Evolutionary conservation across 2,797 vertebrate species (phyloP).

Genomic region (Rhinophrynus dorsalis): DNA sequence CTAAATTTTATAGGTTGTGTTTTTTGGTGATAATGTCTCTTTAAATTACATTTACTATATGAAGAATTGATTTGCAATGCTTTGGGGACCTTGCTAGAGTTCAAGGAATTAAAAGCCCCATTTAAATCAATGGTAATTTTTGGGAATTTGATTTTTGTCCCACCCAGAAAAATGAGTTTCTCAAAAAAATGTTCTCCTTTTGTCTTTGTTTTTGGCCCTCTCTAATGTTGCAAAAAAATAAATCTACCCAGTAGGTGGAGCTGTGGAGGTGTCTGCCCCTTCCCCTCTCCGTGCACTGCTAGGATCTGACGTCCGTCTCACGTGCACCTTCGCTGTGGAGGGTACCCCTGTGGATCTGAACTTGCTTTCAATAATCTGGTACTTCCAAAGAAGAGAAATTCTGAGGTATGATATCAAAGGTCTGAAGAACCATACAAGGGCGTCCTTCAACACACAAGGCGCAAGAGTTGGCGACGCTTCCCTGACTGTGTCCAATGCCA

Average conservation of each 20-base stretch:
- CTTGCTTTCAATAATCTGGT: not conserved
- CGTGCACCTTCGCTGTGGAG: not conserved
- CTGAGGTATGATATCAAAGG: not conserved
- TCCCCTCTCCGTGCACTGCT: not conserved
- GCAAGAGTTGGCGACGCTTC: not conserved
- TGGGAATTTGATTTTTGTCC: too few species aligned
- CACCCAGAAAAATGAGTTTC: too few species aligned
- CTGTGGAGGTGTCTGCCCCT: not conserved
- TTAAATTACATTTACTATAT: too few species aligned
- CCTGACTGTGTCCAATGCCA: not conserved
- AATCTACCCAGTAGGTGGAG: not conserved
- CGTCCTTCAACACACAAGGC: not conserved
- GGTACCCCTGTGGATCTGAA: not conserved
- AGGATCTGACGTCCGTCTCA: not conserved
- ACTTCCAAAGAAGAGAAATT: not conserved
- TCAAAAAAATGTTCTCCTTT: too few species aligned
- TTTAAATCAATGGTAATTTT: too few species aligned
- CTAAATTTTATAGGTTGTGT: too few species aligned
- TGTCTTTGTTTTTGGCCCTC: too few species aligned
- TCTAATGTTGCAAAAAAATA: too few species aligned
- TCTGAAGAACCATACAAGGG: not conserved
- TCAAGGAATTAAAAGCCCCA: too few species aligned
- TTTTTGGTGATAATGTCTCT: too few species aligned
- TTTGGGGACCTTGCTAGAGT: too few species aligned
- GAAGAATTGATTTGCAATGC: too few species aligned